Conservation (phyloP, 2,888 invertebrate genomes). For the Dicranocentrus wangi region DNA sequence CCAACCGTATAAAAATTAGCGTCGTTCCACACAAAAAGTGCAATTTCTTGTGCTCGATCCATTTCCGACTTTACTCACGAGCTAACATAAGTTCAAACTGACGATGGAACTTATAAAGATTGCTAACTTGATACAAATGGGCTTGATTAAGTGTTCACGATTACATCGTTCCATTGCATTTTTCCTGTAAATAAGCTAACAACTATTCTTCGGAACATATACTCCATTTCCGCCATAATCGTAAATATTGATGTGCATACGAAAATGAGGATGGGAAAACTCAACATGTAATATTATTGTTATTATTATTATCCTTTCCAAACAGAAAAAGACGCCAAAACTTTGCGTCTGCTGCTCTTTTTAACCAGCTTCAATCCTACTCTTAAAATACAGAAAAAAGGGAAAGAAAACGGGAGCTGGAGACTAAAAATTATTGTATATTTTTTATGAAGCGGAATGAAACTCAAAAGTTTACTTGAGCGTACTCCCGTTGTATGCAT, state of each 20-base stretch:
- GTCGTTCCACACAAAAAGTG: no score
- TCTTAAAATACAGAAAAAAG: no score
- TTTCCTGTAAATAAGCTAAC: neutral
- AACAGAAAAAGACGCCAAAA: no score
- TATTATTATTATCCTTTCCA: no score
- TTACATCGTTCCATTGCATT: neutral
- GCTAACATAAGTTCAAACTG: no score
- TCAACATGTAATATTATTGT: neutral
- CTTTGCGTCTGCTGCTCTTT: no score
- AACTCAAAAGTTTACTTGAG: neutral
- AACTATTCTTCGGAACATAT: neutral
- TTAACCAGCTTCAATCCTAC: no score
- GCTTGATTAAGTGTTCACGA: conserved; percentile 12
- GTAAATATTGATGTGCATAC: conserved; percentile 52
- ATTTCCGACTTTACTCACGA: no score
- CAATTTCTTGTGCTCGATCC: no score
- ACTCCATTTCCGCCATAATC: conserved; percentile 21
- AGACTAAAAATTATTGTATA: neutral
- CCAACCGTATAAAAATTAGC: no score
- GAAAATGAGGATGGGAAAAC: conserved; percentile 3
- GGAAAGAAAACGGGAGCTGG: neutral
- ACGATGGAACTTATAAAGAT: no score
- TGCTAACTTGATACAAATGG: no score
- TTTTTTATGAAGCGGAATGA: conserved; percentile 40
- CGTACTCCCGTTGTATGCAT: neutral